phyloP scores from a whole-genome alignment of 2,797 vertebrate species.

The Coluber constrictor region DNA sequence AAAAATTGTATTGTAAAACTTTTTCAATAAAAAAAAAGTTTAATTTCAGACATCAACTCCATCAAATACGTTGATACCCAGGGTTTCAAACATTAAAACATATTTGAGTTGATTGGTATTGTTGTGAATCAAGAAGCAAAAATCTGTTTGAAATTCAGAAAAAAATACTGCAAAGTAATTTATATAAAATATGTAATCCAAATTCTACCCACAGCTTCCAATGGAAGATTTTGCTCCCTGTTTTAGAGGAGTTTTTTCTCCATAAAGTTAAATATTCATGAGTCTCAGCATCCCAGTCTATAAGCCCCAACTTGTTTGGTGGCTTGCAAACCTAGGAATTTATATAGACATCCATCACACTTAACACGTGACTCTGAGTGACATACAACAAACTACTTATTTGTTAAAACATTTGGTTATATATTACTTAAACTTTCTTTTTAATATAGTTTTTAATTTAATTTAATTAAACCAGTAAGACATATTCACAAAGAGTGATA shows the following conservation, averaged over 20 bases:
- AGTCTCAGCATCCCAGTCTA: not conserved
- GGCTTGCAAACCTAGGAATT: not conserved
- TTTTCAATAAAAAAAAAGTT: too few relatives aligned
- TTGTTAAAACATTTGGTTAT: not conserved
- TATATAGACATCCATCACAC: not conserved
- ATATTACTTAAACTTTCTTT: not conserved
- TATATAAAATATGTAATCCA: not conserved
- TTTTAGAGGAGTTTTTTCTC: not conserved
- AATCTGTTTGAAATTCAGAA: not conserved
- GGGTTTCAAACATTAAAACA: not conserved
- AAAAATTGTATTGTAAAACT: too few relatives aligned
- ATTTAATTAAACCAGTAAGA: not conserved
- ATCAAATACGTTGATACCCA: not conserved
- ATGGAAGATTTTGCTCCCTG: not conserved
- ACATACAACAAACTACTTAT: too few relatives aligned
- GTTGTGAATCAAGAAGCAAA: not conserved
- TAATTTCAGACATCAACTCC: not conserved
- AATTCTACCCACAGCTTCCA: not conserved
- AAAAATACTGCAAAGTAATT: not conserved
- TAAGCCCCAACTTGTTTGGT: not conserved
- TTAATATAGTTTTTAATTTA: not conserved
- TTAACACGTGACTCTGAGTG: too few relatives aligned
- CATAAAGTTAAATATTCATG: not conserved
- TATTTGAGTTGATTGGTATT: not conserved
- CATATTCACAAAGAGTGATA: not conserved